Conservation (phyloP, 2,888 invertebrate species). For the Acronicta leporina region DNA sequence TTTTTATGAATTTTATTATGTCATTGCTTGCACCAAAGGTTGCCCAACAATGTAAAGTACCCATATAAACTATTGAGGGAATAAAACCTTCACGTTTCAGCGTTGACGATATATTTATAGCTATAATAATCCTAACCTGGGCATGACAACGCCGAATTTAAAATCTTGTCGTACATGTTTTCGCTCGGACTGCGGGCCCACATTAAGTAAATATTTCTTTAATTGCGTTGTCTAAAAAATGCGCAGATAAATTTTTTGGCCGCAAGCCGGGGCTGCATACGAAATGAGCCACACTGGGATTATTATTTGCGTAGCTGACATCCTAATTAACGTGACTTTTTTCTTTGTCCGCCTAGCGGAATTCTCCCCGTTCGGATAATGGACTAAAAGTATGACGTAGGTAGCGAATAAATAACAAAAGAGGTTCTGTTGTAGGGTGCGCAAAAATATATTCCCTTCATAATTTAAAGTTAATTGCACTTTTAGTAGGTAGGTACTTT, state of each 20-base stretch:
- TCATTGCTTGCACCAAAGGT: slow-evolving; percentile 40
- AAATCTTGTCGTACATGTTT: slow-evolving; percentile 71
- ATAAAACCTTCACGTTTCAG: slow-evolving; percentile 44
- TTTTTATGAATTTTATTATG: slow-evolving; percentile 47
- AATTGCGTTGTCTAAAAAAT: slow-evolving; percentile 84
- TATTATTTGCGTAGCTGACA: slow-evolving; percentile 85
- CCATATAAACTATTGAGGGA: slow-evolving; percentile 31
- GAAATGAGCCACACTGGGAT: slow-evolving; percentile 81
- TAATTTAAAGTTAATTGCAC: slow-evolving; percentile 64
- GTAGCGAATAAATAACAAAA: slow-evolving; percentile 62
- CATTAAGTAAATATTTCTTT: slow-evolving; percentile 84
- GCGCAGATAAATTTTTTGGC: slow-evolving; percentile 80
- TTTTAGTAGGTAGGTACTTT: slow-evolving; percentile 51
- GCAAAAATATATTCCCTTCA: slow-evolving; percentile 46
- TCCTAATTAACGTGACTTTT: slow-evolving; percentile 85
- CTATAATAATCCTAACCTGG: slow-evolving; percentile 51
- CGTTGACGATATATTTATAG: slow-evolving; percentile 57
- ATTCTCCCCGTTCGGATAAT: slow-evolving; percentile 73
- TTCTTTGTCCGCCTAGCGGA: slow-evolving; percentile 73
- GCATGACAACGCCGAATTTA: slow-evolving; percentile 63
- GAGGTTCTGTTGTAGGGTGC: slow-evolving; percentile 32
- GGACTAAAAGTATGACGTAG: slow-evolving; percentile 56
- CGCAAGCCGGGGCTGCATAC: slow-evolving; percentile 77
- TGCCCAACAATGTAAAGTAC: slow-evolving; percentile 32
- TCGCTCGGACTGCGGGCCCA: slow-evolving; percentile 62